Conservation (phyloP, 2,888 invertebrate genomes). For the Napeogenes sylphis region DNA sequence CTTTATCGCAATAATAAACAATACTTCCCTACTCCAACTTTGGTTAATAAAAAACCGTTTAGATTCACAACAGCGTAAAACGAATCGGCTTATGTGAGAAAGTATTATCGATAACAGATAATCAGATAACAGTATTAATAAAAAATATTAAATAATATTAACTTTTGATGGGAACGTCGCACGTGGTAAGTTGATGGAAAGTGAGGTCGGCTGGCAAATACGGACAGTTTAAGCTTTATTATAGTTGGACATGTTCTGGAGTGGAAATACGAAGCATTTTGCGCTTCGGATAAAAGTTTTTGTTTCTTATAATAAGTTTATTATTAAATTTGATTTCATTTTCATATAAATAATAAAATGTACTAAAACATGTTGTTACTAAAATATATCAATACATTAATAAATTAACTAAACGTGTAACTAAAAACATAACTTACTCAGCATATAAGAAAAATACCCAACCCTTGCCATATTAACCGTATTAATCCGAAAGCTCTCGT, state of each 20-base stretch:
- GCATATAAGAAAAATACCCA: neutral
- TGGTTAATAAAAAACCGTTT: constrained; percentile 44
- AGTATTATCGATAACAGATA: constrained; percentile 67
- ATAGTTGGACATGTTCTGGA: constrained; percentile 5
- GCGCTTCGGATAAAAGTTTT: neutral
- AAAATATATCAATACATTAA: neutral
- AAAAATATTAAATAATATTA: constrained; percentile 49
- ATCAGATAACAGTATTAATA: constrained; percentile 75
- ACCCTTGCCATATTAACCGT: neutral
- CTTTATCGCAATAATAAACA: no score
- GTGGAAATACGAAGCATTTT: neutral
- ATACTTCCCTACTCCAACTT: constrained; percentile 14
- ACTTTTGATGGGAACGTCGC: constrained; percentile 61
- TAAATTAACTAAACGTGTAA: neutral
- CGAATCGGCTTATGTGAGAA: constrained; percentile 66
- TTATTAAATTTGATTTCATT: no score
- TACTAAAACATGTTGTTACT: no score
- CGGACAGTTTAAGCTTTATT: constrained; percentile 22
- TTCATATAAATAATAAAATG: no score
- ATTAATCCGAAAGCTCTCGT: constrained; percentile 18
- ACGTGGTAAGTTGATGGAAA: constrained; percentile 27
- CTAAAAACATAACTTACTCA: no score
- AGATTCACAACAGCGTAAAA: constrained; percentile 51
- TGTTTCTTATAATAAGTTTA: neutral
- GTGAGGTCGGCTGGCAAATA: constrained; percentile 29